These are phyloP conservation scores for Cyrtodaria siliqua DNA, from an alignment of 2,888 invertebrate genomes.

Conservation along the genomic window DNA sequence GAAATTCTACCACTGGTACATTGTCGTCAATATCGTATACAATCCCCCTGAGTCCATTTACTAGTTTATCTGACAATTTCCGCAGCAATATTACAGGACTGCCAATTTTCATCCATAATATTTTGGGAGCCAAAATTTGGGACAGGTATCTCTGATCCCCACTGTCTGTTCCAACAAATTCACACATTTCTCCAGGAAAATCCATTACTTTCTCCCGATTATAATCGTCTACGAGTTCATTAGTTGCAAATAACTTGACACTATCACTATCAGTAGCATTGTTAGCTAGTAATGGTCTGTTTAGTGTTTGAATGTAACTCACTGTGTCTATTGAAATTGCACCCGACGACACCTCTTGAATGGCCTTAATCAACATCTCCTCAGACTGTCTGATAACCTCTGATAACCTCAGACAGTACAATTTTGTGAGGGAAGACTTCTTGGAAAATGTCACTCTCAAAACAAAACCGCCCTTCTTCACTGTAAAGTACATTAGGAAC, in stretches of 20 bases:
- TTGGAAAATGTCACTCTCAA: constrained; percentile 16
- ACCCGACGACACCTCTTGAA: constrained; percentile 28
- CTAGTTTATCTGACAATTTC: constrained; percentile 28
- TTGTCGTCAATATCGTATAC: constrained; percentile 36
- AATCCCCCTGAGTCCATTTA: constrained; percentile 36
- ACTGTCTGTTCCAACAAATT: constrained; percentile 18
- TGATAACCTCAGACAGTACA: constrained; percentile 13
- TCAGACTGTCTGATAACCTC: constrained; percentile 38
- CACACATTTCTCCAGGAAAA: constrained; percentile 18
- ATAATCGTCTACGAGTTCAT: constrained; percentile 39
- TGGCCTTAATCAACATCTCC: constrained; percentile 6
- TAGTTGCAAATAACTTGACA: constrained; percentile 45
- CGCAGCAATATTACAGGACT: constrained; percentile 28
- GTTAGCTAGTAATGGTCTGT: constrained; percentile 10
- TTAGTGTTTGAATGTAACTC: constrained; percentile 8
- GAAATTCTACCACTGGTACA: constrained; percentile 33
- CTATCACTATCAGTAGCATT: background rate
- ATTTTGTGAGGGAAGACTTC: constrained; percentile 22
- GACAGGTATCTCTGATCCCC: constrained; percentile 22
- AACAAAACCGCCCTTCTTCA: constrained; percentile 39
- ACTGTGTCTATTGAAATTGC: constrained; percentile 7
- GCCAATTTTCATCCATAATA: constrained; percentile 29
- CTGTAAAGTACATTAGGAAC: constrained; percentile 34
- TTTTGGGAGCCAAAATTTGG: constrained; percentile 7
- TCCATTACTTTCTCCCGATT: constrained; percentile 21